Evolutionary conservation across 2,797 vertebrate species (phyloP).

Genomic region (Poecilia picta): DNA sequence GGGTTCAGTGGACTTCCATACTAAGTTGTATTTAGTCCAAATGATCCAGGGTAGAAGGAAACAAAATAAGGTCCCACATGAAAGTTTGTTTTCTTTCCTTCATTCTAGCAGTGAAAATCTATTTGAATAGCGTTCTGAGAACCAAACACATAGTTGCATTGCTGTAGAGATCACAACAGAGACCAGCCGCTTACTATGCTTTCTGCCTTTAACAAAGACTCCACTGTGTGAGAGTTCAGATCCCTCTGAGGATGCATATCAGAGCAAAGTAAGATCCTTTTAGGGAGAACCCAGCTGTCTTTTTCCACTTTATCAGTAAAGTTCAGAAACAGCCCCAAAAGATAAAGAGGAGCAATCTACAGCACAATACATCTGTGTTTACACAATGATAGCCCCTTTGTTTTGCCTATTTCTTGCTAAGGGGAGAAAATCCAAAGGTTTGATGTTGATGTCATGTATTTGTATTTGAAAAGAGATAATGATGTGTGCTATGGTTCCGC

Average conservation of each 20-base stretch:
- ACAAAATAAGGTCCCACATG: conserved; percentile 28
- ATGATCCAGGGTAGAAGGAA: conserved; percentile 32
- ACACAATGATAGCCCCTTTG: conserved; percentile 11
- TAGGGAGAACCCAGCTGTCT: conserved; percentile 64
- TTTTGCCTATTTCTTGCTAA: conserved; percentile 17
- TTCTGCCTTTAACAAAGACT: conserved; percentile 69
- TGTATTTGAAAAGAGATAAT: conserved; percentile 20
- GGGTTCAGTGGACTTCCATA: conserved; percentile 22
- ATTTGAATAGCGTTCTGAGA: conserved; percentile 59
- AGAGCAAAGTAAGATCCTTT: conserved; percentile 61
- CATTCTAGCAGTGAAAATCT: conserved; percentile 49
- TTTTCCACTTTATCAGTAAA: conserved; percentile 69
- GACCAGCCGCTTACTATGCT: conserved; percentile 33
- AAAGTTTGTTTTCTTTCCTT: conserved; percentile 40
- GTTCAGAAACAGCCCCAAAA: conserved; percentile 65
- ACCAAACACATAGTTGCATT: conserved; percentile 43
- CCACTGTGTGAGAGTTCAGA: conserved; percentile 78
- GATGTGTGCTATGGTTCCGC: conserved; percentile 16
- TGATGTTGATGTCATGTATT: conserved; percentile 15
- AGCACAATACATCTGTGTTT: conserved; percentile 39
- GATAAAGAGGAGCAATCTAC: conserved; percentile 64
- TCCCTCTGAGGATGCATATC: conserved; percentile 63
- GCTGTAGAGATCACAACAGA: conserved; percentile 58
- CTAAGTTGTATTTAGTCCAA: conserved; percentile 37
- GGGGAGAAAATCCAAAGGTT: conserved; percentile 29